Percentiles rank a stretch among this genome's conserved stretches.
Evolutionary conservation across 2,888 invertebrate species (phyloP).

Genomic region (Linnaemya tessellans): DNA sequence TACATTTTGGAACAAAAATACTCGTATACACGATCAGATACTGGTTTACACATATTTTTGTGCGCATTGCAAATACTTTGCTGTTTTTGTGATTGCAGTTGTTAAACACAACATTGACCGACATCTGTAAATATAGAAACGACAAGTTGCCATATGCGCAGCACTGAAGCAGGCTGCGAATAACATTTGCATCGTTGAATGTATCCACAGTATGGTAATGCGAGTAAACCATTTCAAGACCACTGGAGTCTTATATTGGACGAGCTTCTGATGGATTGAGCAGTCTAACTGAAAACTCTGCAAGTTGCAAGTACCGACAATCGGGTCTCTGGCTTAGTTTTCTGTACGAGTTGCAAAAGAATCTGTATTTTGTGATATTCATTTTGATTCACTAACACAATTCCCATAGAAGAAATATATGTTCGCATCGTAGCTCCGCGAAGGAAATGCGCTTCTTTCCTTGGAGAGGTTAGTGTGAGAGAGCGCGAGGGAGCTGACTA

Average conservation of each 20-base stretch:
- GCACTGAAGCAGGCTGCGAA: slow-evolving; percentile 34
- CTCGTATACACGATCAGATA: slow-evolving; percentile 23
- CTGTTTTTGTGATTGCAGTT: slow-evolving; percentile 7
- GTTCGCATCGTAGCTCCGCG: no score
- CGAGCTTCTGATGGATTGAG: no score
- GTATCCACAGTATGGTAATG: slow-evolving; percentile 9
- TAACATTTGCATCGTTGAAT: slow-evolving; percentile 23
- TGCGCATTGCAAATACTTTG: slow-evolving; percentile 6
- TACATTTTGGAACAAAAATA: slow-evolving; percentile 34
- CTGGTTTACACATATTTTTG: slow-evolving; percentile 10
- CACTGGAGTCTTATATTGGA: slow-evolving; percentile 51
- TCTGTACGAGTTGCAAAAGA: no score
- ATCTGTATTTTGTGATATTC: no score
- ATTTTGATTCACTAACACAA: no score
- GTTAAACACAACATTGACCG: slow-evolving; percentile 69
- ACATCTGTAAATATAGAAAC: slow-evolving; percentile 69
- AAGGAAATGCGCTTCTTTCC: no score
- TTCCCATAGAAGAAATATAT: no score
- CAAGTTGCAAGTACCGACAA: no score
- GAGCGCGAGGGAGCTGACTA: no score
- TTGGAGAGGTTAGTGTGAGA: no score
- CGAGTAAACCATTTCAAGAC: slow-evolving; percentile 66
- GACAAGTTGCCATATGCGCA: slow-evolving; percentile 69
- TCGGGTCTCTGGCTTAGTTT: no score
- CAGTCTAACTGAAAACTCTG: no score